These are phyloP conservation scores for Pecten maximus DNA, from an alignment of 2,888 invertebrate genomes.

Conservation along the genomic window DNA sequence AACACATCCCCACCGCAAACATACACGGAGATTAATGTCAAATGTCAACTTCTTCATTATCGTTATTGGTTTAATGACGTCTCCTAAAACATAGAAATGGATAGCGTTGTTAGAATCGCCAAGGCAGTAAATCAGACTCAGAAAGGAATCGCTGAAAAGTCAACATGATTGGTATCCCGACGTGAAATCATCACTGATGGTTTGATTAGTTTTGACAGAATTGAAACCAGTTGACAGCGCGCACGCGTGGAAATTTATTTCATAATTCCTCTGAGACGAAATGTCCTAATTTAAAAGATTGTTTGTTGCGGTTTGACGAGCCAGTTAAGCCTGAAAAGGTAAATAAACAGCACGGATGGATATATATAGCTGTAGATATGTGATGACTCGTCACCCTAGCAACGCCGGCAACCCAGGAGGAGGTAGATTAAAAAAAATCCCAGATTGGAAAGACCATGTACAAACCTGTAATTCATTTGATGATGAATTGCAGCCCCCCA, in stretches of 20 bases:
- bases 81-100: background rate
- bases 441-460: too few species aligned
- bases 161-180: background rate
- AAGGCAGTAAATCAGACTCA: background rate
- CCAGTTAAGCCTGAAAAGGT: background rate
- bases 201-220: background rate
- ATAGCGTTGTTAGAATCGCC: background rate
- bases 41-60: constrained; percentile 4
- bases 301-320: background rate
- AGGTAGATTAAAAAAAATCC: too few species aligned
- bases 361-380: background rate
- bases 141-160: background rate
- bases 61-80: background rate
- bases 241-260: background rate
- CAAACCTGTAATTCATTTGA: too few species aligned
- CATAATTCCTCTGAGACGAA: background rate
- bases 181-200: background rate
- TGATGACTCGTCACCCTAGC: background rate
- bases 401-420: background rate
- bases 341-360: background rate
- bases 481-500: too few species aligned
- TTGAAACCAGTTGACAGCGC: background rate
- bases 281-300: background rate
- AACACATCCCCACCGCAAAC: background rate
- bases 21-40: background rate